Conservation (phyloP, 2,797 vertebrate species). For the Cottoperca gobio region DNA sequence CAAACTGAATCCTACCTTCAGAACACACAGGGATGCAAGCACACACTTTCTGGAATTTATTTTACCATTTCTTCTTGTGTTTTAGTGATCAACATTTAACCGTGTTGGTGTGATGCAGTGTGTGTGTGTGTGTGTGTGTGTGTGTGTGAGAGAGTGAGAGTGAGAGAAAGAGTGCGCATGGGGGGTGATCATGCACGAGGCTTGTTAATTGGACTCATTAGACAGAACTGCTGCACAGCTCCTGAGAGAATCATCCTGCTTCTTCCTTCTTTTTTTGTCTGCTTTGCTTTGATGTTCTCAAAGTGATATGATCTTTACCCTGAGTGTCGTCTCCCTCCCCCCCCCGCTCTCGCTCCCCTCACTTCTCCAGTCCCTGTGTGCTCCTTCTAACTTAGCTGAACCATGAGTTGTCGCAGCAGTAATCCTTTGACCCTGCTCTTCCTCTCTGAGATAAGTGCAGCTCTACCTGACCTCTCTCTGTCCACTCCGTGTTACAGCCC, state of each 20-base stretch:
- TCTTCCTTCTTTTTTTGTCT: constrained; percentile 61
- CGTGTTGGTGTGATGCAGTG: constrained; percentile 29
- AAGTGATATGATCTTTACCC: constrained; percentile 74
- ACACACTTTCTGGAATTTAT: constrained; percentile 32
- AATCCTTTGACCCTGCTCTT: constrained; percentile 69
- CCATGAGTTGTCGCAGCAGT: constrained; percentile 56
- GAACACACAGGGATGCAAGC: constrained; percentile 38
- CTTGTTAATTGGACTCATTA: constrained; percentile 83
- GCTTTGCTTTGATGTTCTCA: constrained; percentile 78
- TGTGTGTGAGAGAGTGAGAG: constrained; percentile 13
- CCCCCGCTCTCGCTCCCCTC: constrained; percentile 14
- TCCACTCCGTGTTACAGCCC: constrained; percentile 55
- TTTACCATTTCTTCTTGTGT: constrained; percentile 37
- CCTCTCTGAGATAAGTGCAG: constrained; percentile 66
- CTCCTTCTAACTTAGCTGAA: constrained; percentile 47
- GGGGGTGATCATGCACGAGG: constrained; percentile 41
- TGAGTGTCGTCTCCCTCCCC: constrained; percentile 23
- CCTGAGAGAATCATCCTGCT: constrained; percentile 68
- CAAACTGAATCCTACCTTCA: constrained; percentile 59
- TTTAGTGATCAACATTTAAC: constrained; percentile 40
- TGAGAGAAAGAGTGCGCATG: not conserved
- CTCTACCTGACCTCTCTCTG: constrained; percentile 65
- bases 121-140: constrained; percentile 29
- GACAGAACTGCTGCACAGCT: constrained; percentile 67
- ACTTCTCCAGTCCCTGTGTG: constrained; percentile 33